These are phyloP conservation scores for Spicauda simplicius DNA, from an alignment of 2,888 invertebrate species.

Conservation along the genomic window DNA sequence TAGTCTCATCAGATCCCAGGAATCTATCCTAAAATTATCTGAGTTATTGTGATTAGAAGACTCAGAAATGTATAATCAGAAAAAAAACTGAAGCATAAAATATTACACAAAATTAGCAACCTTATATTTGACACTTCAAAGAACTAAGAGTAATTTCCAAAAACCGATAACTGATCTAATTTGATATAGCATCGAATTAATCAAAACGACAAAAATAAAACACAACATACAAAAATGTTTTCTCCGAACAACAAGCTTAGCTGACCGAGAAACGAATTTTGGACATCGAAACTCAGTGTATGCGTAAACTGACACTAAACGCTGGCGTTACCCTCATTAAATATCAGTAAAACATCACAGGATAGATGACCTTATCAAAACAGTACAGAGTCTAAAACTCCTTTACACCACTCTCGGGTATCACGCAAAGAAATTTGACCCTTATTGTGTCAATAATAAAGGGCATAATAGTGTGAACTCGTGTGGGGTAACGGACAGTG, in stretches of 20 bases:
- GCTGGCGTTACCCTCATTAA: conserved; percentile 70
- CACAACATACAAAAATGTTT: conserved; percentile 30
- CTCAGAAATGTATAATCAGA: no score
- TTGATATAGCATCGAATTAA: conserved; percentile 32
- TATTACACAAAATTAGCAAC: background rate
- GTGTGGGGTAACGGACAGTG: conserved; percentile 51
- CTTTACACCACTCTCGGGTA: background rate
- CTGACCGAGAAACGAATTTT: conserved; percentile 66
- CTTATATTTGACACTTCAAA: background rate
- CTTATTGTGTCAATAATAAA: conserved; percentile 15
- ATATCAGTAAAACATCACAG: conserved; percentile 45
- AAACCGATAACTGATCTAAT: conserved; percentile 26
- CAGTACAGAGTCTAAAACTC: conserved; percentile 23
- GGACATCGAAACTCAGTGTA: conserved; percentile 73
- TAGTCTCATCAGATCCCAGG: no score
- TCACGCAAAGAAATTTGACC: conserved; percentile 10
- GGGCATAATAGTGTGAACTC: conserved; percentile 42
- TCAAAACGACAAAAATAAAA: conserved; percentile 33
- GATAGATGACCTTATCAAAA: conserved; percentile 50
- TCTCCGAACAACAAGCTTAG: conserved; percentile 53
- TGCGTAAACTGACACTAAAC: conserved; percentile 77
- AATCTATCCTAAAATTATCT: no score
- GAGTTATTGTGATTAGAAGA: no score
- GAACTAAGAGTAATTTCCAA: conserved; percentile 1
- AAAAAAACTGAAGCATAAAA: background rate